These are phyloP conservation scores for Smithornis capensis DNA, from an alignment of 2,113 vertebrate genomes.

Conservation along the genomic window DNA sequence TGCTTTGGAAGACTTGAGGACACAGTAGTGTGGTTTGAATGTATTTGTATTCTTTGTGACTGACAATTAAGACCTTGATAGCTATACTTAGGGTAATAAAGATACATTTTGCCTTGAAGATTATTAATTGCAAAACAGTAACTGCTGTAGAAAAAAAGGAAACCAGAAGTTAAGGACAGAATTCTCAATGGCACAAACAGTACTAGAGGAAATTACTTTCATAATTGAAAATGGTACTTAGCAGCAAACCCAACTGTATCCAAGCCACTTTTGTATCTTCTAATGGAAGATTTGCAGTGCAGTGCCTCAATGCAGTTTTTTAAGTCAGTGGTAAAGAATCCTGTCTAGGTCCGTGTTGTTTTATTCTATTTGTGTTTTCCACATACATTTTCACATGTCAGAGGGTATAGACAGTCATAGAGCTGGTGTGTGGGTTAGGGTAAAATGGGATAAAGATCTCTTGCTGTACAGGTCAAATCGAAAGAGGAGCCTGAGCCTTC, in stretches of 20 bases:
- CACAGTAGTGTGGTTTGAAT: background rate
- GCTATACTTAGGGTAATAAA: background rate
- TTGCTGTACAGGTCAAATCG: background rate
- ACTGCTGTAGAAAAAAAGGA: background rate
- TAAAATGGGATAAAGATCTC: background rate
- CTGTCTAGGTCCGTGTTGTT: background rate
- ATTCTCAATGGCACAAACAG: background rate
- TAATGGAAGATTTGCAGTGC: background rate
- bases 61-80: background rate
- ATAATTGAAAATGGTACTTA: background rate
- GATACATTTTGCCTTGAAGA: background rate
- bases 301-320: background rate
- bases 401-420: fast-evolving
- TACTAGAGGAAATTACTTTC: background rate
- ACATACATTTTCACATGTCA: background rate
- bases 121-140: background rate
- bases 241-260: background rate
- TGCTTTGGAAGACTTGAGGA: background rate
- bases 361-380: background rate
- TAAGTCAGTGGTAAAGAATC: background rate
- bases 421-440: background rate
- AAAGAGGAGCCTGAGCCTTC: background rate
- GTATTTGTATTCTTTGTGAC: background rate
- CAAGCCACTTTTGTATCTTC: background rate
- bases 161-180: background rate